Evolutionary conservation across 2,113 vertebrate species (phyloP).

Genomic region (Strix uralensis): DNA sequence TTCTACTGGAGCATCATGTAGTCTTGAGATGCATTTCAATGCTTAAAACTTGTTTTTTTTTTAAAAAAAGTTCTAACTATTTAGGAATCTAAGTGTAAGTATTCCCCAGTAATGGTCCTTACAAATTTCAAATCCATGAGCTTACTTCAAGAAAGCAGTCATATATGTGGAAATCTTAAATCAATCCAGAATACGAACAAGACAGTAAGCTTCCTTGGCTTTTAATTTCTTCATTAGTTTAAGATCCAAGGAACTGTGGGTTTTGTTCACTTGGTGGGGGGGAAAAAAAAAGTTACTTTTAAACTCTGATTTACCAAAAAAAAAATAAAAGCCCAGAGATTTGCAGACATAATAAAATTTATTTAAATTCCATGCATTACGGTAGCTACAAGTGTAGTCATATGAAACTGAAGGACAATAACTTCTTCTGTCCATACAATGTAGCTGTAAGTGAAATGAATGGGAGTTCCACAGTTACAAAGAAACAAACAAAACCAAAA

Average conservation of each 20-base stretch:
- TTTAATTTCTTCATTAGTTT: slow-evolving; percentile 27
- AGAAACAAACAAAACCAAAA: slow-evolving; percentile 56
- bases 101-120: not conserved
- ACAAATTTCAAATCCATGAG: slow-evolving; percentile 30
- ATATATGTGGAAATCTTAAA: not conserved
- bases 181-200: slow-evolving; percentile 27
- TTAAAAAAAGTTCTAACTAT: not conserved
- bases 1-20: not conserved
- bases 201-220: slow-evolving; percentile 34
- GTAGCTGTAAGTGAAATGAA: slow-evolving; percentile 71
- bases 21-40: not conserved
- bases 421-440: slow-evolving; percentile 70
- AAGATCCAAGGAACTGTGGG: slow-evolving; percentile 44
- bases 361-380: slow-evolving; percentile 79
- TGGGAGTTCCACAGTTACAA: slow-evolving; percentile 70
- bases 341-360: slow-evolving; percentile 77
- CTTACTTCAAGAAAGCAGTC: slow-evolving; percentile 5
- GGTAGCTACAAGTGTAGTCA: slow-evolving; percentile 71
- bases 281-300: not conserved
- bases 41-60: not conserved
- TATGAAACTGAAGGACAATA: slow-evolving; percentile 72
- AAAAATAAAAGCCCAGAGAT: slow-evolving; percentile 76
- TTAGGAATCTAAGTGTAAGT: not conserved
- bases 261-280: slow-evolving; percentile 12
- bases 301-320: slow-evolving; percentile 47